phyloP scores from a whole-genome alignment of 2,113 vertebrate species.

The Barnardius zonarius region DNA sequence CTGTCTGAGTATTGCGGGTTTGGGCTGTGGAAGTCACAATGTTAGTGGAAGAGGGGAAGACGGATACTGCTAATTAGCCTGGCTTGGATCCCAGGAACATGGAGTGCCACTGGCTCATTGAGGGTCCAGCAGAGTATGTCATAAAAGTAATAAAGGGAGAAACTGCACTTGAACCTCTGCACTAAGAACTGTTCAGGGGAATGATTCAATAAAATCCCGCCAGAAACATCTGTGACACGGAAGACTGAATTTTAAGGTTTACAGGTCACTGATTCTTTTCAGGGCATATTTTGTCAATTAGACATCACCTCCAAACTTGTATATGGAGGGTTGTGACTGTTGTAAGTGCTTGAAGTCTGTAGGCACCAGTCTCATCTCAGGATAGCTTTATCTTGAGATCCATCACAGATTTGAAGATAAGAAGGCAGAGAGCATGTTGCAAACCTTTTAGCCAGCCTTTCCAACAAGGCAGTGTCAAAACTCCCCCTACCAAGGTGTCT shows the following conservation, averaged over 20 bases:
- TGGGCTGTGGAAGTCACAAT: background rate
- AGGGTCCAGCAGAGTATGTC: slow-evolving; percentile 21
- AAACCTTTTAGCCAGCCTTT: background rate
- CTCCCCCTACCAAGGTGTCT: background rate
- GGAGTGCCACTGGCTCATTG: slow-evolving; percentile 52
- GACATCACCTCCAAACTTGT: background rate
- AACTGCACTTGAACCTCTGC: slow-evolving; percentile 4
- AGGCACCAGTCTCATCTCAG: background rate
- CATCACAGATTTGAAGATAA: background rate
- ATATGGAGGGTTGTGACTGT: background rate
- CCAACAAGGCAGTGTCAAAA: background rate
- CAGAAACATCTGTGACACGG: background rate
- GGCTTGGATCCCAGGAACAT: slow-evolving; percentile 15
- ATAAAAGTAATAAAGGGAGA: slow-evolving; percentile 44
- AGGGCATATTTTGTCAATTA: background rate
- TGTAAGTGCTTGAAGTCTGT: background rate
- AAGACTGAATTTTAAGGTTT: background rate
- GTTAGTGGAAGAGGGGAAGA: slow-evolving; percentile 35
- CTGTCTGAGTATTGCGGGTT: background rate
- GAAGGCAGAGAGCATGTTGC: background rate
- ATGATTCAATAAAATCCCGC: background rate
- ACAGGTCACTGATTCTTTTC: background rate
- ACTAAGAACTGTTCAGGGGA: background rate
- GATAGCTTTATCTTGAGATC: background rate
- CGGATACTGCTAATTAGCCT: slow-evolving; percentile 56